A percentile compares a stretch with the other conserved stretches of the same genome.
phyloP scores from a whole-genome alignment of 2,888 invertebrate species.

The Hirtodrosophila trivittata region DNA sequence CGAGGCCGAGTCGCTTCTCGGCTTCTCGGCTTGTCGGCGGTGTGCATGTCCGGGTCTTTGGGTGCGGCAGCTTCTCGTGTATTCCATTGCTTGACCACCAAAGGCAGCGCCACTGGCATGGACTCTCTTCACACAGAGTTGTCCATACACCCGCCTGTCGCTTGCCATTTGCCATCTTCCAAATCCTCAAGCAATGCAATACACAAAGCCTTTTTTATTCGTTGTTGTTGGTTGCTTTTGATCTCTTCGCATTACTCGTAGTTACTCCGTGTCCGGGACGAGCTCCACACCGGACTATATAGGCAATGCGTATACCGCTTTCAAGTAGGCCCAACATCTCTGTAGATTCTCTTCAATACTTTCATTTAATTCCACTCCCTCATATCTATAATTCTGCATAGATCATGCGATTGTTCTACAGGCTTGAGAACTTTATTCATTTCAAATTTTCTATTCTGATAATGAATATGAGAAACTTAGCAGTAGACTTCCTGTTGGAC shows the following conservation, averaged over 20 bases:
- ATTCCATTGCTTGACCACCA: conserved; percentile 63
- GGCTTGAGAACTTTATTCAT: too few relatives aligned
- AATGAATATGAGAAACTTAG: too few relatives aligned
- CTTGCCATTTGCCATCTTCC: conserved; percentile 7
- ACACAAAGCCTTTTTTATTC: conserved; percentile 80
- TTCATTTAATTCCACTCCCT: too few relatives aligned
- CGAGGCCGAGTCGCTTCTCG: background rate
- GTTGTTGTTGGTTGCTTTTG: conserved; percentile 84
- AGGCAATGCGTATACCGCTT: too few relatives aligned
- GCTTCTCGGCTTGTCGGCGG: background rate
- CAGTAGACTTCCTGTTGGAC: too few relatives aligned
- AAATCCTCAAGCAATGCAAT: conserved; percentile 59
- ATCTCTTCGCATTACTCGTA: conserved; percentile 72
- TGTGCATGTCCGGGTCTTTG: conserved; percentile 53
- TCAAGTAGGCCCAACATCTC: too few relatives aligned
- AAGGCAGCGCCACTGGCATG: conserved; percentile 7
- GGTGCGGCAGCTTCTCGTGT: conserved; percentile 60
- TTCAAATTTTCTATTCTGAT: too few relatives aligned
- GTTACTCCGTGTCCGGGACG: conserved; percentile 10
- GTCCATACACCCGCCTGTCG: background rate
- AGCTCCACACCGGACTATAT: background rate
- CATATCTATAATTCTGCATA: too few relatives aligned
- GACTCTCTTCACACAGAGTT: background rate
- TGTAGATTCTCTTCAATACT: too few relatives aligned
- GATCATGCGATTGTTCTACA: too few relatives aligned